Percentiles rank a stretch among this genome's conserved stretches.
Conservation (phyloP, 1,140 invertebrate species). For the Dreissena polymorpha region DNA sequence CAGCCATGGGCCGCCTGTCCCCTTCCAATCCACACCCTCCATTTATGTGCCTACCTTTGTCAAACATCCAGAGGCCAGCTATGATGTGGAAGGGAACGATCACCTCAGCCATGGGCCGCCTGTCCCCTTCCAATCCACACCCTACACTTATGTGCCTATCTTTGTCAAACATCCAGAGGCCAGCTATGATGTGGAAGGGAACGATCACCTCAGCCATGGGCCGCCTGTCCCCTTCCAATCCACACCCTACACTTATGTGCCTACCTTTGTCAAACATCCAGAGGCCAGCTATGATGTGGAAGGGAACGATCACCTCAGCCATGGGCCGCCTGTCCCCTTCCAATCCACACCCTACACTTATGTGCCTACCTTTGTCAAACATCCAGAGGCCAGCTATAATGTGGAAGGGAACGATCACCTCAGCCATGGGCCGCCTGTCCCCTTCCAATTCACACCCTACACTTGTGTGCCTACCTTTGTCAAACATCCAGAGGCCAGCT, state of each 20-base stretch:
- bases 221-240: no score
- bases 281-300: constrained; percentile 16
- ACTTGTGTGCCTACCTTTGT: no score
- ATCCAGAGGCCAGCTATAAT: neutral
- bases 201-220: neutral
- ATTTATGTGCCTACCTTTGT: no score
- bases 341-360: neutral
- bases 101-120: constrained; percentile 26
- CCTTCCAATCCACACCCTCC: no score
- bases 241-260: no score
- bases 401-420: neutral
- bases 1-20: constrained; percentile 3
- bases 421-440: constrained; percentile 3
- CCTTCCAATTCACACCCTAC: no score
- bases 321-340: constrained; percentile 1
- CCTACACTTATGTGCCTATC: neutral
- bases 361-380: neutral
- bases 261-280: constrained; percentile 40
- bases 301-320: constrained; percentile 32
- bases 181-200: neutral
- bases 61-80: constrained; percentile 31
- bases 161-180: neutral
- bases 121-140: neutral
- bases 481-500: constrained; percentile 31
- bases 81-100: constrained; percentile 24